A percentile compares a stretch with the other conserved stretches of the same genome.
Conservation (phyloP, 2,113 vertebrate species). For the Rhabdornis inornatus region DNA sequence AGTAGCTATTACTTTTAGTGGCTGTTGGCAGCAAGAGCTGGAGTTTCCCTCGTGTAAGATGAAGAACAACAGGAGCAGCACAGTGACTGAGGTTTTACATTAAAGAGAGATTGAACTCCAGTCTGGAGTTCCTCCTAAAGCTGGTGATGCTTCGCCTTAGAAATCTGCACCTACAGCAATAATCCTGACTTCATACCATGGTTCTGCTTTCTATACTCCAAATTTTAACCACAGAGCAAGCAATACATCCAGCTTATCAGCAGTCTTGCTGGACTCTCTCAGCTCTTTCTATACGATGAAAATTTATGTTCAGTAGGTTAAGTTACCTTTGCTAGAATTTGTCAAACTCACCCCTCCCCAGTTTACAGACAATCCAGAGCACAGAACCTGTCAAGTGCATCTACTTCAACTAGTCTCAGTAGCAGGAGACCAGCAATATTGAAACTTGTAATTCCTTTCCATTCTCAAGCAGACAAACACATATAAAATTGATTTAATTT, state of each 20-base stretch:
- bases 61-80: not conserved
- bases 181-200: not conserved
- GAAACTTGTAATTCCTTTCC: not conserved
- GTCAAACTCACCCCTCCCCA: not conserved
- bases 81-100: not conserved
- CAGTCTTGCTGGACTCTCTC: not conserved
- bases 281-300: not conserved
- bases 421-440: not conserved
- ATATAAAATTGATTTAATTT: conserved; percentile 27
- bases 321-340: not conserved
- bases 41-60: not conserved
- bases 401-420: not conserved
- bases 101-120: not conserved
- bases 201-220: not conserved
- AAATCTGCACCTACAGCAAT: not conserved
- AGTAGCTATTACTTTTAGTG: not conserved
- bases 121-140: not conserved
- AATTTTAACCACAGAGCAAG: not conserved
- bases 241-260: not conserved
- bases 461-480: not conserved
- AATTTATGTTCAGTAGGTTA: not conserved
- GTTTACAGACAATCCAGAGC: not conserved
- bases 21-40: not conserved
- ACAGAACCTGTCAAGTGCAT: not conserved
- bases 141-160: not conserved